Conservation (phyloP, 1,140 invertebrate species). For the Caenorhabditis brenneri region DNA sequence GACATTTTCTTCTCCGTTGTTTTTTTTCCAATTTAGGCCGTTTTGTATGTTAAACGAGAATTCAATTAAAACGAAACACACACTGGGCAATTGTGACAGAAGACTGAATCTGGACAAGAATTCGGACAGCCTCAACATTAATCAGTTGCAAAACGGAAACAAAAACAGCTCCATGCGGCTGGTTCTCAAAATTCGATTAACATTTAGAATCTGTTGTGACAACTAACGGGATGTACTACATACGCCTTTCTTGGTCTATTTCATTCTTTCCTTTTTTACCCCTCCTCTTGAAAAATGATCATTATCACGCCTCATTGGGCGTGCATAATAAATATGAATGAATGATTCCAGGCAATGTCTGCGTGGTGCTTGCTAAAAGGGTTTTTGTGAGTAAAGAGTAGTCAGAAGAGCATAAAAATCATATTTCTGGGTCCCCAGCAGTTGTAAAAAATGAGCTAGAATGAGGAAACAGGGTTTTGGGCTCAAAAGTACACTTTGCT, state of each 20-base stretch:
- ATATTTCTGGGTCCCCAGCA: background rate
- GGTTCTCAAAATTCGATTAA: background rate
- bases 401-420: conserved; percentile 19
- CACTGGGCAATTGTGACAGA: background rate
- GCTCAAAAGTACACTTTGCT: background rate
- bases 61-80: conserved; percentile 30
- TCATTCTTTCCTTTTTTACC: background rate
- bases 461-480: background rate
- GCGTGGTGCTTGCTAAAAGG: conserved; percentile 1
- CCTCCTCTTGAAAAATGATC: background rate
- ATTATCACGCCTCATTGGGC: conserved; percentile 29
- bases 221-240: background rate
- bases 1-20: background rate
- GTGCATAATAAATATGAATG: conserved; percentile 37
- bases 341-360: conserved; percentile 14
- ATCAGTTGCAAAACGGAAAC: background rate
- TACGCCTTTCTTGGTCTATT: background rate
- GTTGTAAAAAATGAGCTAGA: conserved; percentile 8
- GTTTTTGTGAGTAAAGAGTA: conserved; percentile 6
- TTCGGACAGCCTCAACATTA: background rate
- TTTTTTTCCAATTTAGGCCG: background rate
- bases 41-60: background rate
- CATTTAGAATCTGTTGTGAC: background rate
- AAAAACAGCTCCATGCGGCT: background rate
- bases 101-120: background rate